Evolutionary conservation across 2,888 invertebrate genomes (phyloP).

Genomic region (Subacronicta megacephala): DNA sequence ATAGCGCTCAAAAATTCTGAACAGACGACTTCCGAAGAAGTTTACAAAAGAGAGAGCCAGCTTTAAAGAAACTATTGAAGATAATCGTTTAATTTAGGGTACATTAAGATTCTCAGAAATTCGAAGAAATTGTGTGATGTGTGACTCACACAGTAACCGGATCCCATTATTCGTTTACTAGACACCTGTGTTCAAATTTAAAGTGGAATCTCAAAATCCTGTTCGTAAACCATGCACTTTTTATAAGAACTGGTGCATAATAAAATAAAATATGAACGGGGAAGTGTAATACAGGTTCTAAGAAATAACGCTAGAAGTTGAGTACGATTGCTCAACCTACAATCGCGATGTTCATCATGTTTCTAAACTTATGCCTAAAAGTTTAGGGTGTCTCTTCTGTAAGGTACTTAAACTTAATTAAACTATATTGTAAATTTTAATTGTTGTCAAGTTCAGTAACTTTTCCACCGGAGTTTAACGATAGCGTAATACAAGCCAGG

Average conservation of each 20-base stretch:
- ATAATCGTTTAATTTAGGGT: constrained; percentile 26
- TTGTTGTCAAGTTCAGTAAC: too few relatives aligned
- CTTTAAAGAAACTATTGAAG: too few relatives aligned
- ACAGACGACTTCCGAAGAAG: too few relatives aligned
- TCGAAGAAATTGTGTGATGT: constrained; percentile 38
- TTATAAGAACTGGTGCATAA: constrained; percentile 8
- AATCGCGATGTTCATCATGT: not conserved
- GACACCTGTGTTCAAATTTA: constrained; percentile 22
- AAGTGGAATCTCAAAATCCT: constrained; percentile 13
- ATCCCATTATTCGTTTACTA: constrained; percentile 33
- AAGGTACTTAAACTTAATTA: too few relatives aligned
- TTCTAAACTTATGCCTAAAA: too few relatives aligned
- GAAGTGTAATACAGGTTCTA: constrained; percentile 25
- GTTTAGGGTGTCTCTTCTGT: too few relatives aligned
- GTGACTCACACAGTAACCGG: constrained; percentile 41
- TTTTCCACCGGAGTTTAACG: too few relatives aligned
- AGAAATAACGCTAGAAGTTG: constrained; percentile 39
- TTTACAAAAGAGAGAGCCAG: too few relatives aligned
- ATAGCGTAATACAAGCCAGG: too few relatives aligned
- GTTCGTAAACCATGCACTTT: constrained; percentile 4
- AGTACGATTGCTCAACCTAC: constrained; percentile 45
- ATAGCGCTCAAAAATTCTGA: too few relatives aligned
- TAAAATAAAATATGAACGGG: constrained; percentile 16
- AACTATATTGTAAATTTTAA: too few relatives aligned
- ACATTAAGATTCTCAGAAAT: constrained; percentile 44